Conservation (phyloP, 1,140 invertebrate genomes). For the Trinorchestia longiramus region DNA sequence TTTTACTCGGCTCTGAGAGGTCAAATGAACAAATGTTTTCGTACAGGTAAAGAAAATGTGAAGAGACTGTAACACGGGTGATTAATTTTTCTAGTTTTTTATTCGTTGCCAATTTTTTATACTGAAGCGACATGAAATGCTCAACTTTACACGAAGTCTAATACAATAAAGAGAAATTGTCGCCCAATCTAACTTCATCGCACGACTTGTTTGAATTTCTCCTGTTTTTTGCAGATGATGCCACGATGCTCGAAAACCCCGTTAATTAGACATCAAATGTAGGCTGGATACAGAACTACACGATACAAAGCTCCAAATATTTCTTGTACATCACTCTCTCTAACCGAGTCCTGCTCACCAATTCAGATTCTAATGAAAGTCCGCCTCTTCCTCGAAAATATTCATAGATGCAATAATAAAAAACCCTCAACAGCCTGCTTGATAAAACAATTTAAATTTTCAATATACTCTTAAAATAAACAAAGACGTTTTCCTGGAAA, state of each 20-base stretch:
- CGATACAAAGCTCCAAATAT: too few species aligned
- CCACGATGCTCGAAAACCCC: too few species aligned
- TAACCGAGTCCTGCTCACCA: neutral
- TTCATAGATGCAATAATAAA: neutral
- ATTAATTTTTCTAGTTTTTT: neutral
- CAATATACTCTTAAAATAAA: neutral
- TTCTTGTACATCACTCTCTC: too few species aligned
- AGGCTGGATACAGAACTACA: too few species aligned
- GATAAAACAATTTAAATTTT: neutral
- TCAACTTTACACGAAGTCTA: too few species aligned
- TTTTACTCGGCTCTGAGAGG: neutral
- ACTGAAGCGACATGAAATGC: too few species aligned
- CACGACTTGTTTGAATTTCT: too few species aligned
- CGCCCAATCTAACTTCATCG: too few species aligned
- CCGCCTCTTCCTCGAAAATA: neutral
- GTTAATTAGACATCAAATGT: too few species aligned
- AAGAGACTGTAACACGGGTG: neutral
- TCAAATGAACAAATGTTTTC: neutral
- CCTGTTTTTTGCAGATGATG: too few species aligned
- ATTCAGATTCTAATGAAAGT: neutral
- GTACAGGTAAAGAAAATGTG: neutral
- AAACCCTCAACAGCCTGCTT: neutral
- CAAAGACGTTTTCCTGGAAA: neutral
- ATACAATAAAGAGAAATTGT: too few species aligned
- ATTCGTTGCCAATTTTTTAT: too few species aligned